phyloP scores from a whole-genome alignment of 2,797 vertebrate genomes.

The Mormyrops boulengeri region DNA sequence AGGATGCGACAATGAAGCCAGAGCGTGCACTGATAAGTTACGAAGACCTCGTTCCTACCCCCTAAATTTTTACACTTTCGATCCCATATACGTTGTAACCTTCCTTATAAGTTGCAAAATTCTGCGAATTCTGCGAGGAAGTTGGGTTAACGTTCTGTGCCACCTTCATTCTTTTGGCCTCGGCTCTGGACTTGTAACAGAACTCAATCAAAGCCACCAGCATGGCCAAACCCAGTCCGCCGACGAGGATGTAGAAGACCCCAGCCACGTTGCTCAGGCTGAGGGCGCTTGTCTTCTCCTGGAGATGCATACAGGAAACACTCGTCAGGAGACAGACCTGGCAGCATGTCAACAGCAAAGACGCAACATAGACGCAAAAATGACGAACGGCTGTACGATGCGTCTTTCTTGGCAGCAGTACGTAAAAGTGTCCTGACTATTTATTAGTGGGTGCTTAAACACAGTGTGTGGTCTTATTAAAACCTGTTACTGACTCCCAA shows the following conservation, averaged over 20 bases:
- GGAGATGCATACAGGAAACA: slow-evolving; percentile 68
- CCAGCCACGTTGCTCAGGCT: slow-evolving; percentile 99
- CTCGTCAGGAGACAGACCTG: slow-evolving; percentile 14
- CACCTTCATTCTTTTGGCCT: slow-evolving; percentile 99
- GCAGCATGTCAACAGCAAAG: slow-evolving; percentile 53
- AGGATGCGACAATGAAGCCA: slow-evolving; percentile 81
- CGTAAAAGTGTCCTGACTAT: slow-evolving; percentile 24
- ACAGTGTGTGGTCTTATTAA: not conserved
- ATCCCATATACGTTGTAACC: slow-evolving; percentile 99
- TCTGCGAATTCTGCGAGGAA: slow-evolving; percentile 99
- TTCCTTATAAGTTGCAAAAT: slow-evolving; percentile 99
- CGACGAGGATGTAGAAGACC: slow-evolving; percentile 99
- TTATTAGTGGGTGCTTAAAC: slow-evolving; percentile 9
- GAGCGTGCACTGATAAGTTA: slow-evolving; percentile 68
- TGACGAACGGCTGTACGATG: not conserved
- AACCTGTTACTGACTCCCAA: slow-evolving; percentile 23
- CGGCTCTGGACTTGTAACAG: slow-evolving; percentile 99
- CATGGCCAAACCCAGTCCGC: slow-evolving; percentile 99
- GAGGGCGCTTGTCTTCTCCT: slow-evolving; percentile 99
- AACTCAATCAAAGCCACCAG: slow-evolving; percentile 99
- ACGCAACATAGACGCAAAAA: not conserved
- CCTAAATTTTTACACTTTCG: slow-evolving; percentile 99
- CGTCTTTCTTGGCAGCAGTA: slow-evolving; percentile 6
- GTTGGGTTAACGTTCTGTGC: slow-evolving; percentile 99
- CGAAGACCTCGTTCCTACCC: slow-evolving; percentile 98